These are phyloP conservation scores for Melanotaenia maccullochi DNA, from an alignment of 2,797 vertebrate species.

Conservation along the genomic window DNA sequence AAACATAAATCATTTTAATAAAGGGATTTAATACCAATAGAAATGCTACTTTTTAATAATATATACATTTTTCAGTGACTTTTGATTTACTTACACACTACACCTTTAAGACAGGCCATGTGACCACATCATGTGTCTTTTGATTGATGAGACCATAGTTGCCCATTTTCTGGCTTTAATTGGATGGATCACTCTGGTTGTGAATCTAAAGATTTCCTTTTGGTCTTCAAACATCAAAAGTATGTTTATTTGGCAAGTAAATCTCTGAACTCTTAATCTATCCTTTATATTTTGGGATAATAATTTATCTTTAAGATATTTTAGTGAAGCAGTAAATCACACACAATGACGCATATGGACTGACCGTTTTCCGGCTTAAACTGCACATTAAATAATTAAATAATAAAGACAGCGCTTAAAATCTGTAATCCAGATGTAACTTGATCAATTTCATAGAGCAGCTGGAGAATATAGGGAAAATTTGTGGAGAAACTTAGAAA, in stretches of 20 bases:
- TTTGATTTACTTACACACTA: too few relatives aligned
- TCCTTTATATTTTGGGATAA: conserved; percentile 15
- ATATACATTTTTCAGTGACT: too few relatives aligned
- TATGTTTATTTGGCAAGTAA: conserved; percentile 17
- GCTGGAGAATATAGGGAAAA: neutral
- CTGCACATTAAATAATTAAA: conserved; percentile 1
- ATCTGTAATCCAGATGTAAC: conserved; percentile 42
- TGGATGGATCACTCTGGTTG: conserved; percentile 14
- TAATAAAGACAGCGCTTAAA: neutral
- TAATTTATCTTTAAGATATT: conserved; percentile 7
- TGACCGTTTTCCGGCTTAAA: neutral
- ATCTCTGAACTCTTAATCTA: conserved; percentile 6
- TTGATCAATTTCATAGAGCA: conserved; percentile 2
- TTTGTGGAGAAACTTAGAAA: neutral
- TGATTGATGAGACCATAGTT: conserved; percentile 23
- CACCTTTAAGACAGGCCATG: conserved; percentile 6
- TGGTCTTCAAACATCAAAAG: conserved; percentile 6
- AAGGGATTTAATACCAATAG: too few relatives aligned
- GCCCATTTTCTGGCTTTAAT: conserved; percentile 35
- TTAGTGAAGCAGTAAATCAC: neutral
- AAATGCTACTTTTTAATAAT: too few relatives aligned
- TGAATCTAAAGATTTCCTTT: conserved; percentile 38
- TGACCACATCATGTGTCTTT: neutral
- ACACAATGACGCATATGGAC: conserved; percentile 10
- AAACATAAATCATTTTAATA: too few relatives aligned